Evolutionary conservation across 1,140 invertebrate species (phyloP), one percentile per base, ranked within the genome.

Genomic region (Centruroides sculpturatus): DNA sequence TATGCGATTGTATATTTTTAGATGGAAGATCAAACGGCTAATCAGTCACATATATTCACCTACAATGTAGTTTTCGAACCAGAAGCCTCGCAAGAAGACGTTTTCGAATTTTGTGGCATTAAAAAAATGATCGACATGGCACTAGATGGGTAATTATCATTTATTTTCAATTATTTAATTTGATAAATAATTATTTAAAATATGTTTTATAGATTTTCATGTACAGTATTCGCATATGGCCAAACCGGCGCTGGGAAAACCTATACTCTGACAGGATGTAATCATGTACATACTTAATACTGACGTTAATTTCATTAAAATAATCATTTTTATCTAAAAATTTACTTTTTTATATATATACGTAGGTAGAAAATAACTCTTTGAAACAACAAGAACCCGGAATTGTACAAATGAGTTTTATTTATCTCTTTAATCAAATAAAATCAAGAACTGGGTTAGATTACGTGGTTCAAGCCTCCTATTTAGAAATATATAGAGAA

Each of bases 211-310:
- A 72, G 79, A 0, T 97, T 94, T 73, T 89, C 89, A 62, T 89
- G 89, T 64, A 98, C 94, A 4, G 84, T 83, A 9, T 89, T 94
- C 72, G 96, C 94, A 69, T 98, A 98, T 75, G 94, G 94, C 50
- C 93, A 98, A 75, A 98, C 93, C 1, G 93, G 93, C 34, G 92
- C 89, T 69, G 93, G 93, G 10, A 98, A 98, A 76, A 97, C 93
- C 0, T 91, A 92, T 71, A 94, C 92, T 0, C 81, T 98, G 55
- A 94, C 92, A 0, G 92, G 92, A 59, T 92, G 91, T 54, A 91
- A 74, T 13, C 1, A 41, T 41, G 67, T 71, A 54, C 62, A 76
- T 55, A 23, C 23, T 23, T 23, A 23, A 23, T 23, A 23, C 23
- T 23, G 23, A 23, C 23, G 23, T 23, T 23, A 23, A 23, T 23